phyloP scores from a whole-genome alignment of 1,140 invertebrate species.

The Ceratitis capitata region DNA sequence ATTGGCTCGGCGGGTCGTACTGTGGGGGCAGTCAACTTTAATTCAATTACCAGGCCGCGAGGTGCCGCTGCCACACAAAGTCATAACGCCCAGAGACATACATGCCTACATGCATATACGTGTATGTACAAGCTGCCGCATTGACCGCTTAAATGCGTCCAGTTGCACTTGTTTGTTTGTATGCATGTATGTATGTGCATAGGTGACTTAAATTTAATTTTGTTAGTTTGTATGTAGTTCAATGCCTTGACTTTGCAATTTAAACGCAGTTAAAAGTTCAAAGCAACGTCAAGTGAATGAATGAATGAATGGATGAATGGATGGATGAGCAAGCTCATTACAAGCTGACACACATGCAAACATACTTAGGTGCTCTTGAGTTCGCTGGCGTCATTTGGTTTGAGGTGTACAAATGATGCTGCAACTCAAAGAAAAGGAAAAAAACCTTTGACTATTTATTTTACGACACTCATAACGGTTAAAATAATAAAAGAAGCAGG shows the following conservation, averaged over 20 bases:
- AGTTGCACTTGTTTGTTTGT: not conserved
- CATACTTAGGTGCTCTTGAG: not conserved
- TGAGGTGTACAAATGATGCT: conserved; percentile 25
- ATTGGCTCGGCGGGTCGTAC: not conserved
- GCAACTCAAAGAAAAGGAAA: not conserved
- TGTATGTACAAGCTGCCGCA: no score
- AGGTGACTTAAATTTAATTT: no score
- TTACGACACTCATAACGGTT: not conserved
- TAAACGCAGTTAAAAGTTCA: conserved; percentile 33
- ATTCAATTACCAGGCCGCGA: conserved; percentile 27
- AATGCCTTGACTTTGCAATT: conserved; percentile 37
- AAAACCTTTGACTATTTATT: conserved; percentile 1
- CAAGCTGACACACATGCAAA: not conserved
- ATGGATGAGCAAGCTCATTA: not conserved
- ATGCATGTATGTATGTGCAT: not conserved
- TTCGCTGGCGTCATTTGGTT: not conserved
- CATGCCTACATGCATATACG: not conserved
- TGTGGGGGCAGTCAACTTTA: conserved; percentile 33
- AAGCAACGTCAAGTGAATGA: conserved; percentile 29
- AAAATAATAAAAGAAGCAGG: not conserved
- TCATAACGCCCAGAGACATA: no score
- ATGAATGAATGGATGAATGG: not conserved
- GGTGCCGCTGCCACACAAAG: not conserved
- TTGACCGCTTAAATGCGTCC: not conserved
- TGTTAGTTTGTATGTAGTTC: conserved; percentile 1